Evolutionary conservation across 2,113 vertebrate genomes (phyloP).

Genomic region (Pteruthius melanotis): DNA sequence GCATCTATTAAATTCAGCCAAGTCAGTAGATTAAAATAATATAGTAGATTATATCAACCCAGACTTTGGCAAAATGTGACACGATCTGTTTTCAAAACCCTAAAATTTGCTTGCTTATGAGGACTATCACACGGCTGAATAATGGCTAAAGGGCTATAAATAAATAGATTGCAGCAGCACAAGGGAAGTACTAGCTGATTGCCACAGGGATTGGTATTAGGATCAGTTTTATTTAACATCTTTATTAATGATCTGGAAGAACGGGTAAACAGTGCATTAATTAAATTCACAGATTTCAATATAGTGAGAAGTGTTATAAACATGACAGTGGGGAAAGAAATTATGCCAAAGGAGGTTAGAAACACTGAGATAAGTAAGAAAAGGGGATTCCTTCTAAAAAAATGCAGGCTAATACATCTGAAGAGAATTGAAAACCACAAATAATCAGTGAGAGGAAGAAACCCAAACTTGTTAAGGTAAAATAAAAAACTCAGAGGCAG

Average conservation of each 20-base stretch:
- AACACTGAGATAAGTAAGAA: slow-evolving; percentile 62
- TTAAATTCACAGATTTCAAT: slow-evolving; percentile 73
- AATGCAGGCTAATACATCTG: slow-evolving; percentile 52
- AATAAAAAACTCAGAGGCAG: slow-evolving; percentile 55
- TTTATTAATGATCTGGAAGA: slow-evolving; percentile 63
- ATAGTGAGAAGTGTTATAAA: slow-evolving; percentile 67
- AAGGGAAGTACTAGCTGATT: background rate
- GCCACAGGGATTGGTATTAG: slow-evolving; percentile 28
- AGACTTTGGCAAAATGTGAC: background rate
- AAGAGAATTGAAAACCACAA: slow-evolving; percentile 50
- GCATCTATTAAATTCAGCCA: slow-evolving; percentile 7
- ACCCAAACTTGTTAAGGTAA: slow-evolving; percentile 35
- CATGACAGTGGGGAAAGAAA: slow-evolving; percentile 62
- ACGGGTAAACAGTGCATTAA: slow-evolving; percentile 53
- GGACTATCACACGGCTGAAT: background rate
- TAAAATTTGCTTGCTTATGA: background rate
- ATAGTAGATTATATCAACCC: background rate
- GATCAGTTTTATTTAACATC: slow-evolving; percentile 60
- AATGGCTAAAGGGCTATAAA: slow-evolving; percentile 22
- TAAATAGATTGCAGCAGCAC: slow-evolving; percentile 11
- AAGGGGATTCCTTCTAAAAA: slow-evolving; percentile 62
- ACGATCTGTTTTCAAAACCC: background rate
- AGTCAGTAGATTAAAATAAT: background rate
- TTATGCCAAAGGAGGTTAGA: slow-evolving; percentile 56
- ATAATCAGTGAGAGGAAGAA: slow-evolving; percentile 53